phyloP scores from a whole-genome alignment of 2,888 invertebrate species.

The Acheta domesticus region DNA sequence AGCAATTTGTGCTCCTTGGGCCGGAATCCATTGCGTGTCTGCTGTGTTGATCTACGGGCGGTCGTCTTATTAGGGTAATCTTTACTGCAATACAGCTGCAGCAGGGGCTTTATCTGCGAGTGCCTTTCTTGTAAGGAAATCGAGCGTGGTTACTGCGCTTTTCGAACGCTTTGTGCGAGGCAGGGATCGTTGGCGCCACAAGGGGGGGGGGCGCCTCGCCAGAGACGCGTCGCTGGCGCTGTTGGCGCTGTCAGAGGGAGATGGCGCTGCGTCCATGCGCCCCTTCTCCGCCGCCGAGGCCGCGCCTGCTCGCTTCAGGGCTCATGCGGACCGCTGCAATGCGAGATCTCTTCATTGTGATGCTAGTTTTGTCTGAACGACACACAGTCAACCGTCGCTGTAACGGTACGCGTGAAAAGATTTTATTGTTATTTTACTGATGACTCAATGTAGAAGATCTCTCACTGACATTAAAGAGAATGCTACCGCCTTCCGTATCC shows the following conservation, averaged over 20 bases:
- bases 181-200: background rate
- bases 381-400: no score
- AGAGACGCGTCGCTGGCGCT: background rate
- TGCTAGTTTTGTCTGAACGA: no score
- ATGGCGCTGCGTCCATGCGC: background rate
- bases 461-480: no score
- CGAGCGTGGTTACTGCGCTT: conserved; percentile 10
- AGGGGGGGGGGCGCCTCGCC: no score
- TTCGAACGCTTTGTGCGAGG: background rate
- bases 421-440: no score
- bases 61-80: background rate
- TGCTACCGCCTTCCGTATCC: no score
- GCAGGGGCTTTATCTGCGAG: background rate
- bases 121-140: conserved; percentile 1
- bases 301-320: no score
- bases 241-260: background rate
- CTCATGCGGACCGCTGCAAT: no score
- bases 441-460: no score
- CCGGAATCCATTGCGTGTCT: background rate
- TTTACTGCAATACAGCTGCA: background rate
- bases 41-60: background rate
- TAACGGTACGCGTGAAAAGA: no score
- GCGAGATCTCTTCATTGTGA: no score
- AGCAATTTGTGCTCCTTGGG: background rate
- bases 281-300: background rate